Base-by-base conservation (phyloP, 2,888 invertebrate species). In the Ctena decussata region DNA sequence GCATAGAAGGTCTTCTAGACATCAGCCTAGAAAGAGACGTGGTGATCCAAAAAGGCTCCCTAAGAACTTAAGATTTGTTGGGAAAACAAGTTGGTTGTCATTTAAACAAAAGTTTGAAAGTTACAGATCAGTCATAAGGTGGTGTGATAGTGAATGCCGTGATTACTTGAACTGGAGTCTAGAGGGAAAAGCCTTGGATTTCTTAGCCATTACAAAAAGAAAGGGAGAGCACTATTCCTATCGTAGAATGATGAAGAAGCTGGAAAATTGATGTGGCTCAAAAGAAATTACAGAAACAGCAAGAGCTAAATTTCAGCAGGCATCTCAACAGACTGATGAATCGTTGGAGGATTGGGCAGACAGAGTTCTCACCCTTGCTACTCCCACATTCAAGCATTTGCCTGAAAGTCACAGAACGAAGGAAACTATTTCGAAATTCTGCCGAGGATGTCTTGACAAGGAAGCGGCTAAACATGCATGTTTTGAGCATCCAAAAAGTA, bases 371-470 rank as follows among this genome's bases (percentile, higher is more conserved):
- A 77, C 77, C 24, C 30, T 80, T n/a, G 80, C 80, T 1, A 77
- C 84, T 0, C 69, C 69, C 3, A 79, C 83, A 15, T 83, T 76
- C 37, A 74, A 60, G 32, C 76, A 83, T 57, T 39, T 79, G 6
- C 79, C 83, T 24, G 79, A 83, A 24, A 24, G n/a, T 3, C 60
- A 74, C 46, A 39, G 79, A 15, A 15, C 35, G 39, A 41, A 72
- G 46, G 80, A 84, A 35, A 80, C 76, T 30, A 24, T 84, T 37
- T 41, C 72, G 0, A 80, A 72, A 37, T 77, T 84, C 60, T 84
- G 84, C 39, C 80, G 76, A 32, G 84, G 84, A 27, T 84, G 84
- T 75, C 30, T 32, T 39, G 84, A 84, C 37, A 80, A 57, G 41
- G 75, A 79, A 12, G 83, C 83, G 0, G 79, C 60, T 24, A 79